phyloP scores from a whole-genome alignment of 1,140 invertebrate genomes.

The Drosophila triauraria region DNA sequence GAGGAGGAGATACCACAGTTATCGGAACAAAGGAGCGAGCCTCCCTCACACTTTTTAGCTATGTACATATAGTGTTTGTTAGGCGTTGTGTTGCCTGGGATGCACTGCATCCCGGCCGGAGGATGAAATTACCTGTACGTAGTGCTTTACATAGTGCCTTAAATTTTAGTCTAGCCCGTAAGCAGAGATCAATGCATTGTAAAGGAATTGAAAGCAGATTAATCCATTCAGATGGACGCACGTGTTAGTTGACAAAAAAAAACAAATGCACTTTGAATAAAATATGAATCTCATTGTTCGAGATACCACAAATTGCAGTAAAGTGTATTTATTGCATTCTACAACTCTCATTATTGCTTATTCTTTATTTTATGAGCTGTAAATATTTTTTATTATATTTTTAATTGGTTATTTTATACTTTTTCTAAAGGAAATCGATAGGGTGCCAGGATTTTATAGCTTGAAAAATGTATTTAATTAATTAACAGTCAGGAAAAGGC shows the following conservation, averaged over 20 bases:
- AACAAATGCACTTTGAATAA: slow-evolving; percentile 48
- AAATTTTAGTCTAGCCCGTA: slow-evolving; percentile 41
- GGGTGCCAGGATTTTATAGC: no score
- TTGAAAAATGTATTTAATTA: no score
- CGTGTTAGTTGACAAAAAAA: slow-evolving; percentile 40
- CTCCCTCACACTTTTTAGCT: slow-evolving; percentile 34
- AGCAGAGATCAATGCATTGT: slow-evolving; percentile 39
- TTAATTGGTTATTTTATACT: no score
- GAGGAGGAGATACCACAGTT: slow-evolving; percentile 14
- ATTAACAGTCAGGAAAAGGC: no score
- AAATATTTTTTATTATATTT: no score
- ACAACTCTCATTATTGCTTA: background rate
- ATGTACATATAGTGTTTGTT: slow-evolving; percentile 43
- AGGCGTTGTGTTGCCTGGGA: slow-evolving; percentile 24
- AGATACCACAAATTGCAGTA: slow-evolving; percentile 6
- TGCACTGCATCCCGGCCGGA: slow-evolving; percentile 12
- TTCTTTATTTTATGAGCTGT: no score
- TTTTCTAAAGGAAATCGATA: no score
- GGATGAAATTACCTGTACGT: slow-evolving; percentile 36
- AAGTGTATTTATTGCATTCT: background rate
- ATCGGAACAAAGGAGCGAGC: slow-evolving; percentile 29
- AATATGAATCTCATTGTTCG: slow-evolving; percentile 44
- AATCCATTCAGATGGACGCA: slow-evolving; percentile 25
- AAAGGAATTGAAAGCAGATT: slow-evolving; percentile 36
- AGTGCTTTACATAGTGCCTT: slow-evolving; percentile 55